A percentile compares a stretch with the other conserved stretches of the same genome.
These are phyloP conservation scores for Pinctada fucata DNA, from an alignment of 2,888 invertebrate genomes.

Conservation along the genomic window DNA sequence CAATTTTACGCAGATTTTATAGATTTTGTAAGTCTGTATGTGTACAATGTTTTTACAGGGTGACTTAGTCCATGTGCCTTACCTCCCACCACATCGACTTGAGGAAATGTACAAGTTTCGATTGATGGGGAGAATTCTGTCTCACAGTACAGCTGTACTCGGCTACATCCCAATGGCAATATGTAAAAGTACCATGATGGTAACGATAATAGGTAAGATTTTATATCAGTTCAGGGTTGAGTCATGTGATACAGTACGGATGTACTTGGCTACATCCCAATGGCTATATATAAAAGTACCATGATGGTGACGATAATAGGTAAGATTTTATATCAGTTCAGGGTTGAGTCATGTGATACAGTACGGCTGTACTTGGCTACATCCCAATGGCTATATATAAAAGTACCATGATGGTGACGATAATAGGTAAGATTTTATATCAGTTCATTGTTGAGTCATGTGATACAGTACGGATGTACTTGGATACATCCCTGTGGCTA, in stretches of 20 bases:
- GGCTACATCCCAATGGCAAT: constrained; percentile 44
- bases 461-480: too few species aligned
- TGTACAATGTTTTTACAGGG: constrained; percentile 11
- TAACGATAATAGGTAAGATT: constrained; percentile 25
- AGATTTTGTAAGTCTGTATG: too few species aligned
- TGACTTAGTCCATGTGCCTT: constrained; percentile 37
- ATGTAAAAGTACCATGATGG: constrained; percentile 44
- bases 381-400: neutral
- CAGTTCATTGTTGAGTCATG: too few species aligned
- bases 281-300: constrained; percentile 44
- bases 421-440: too few species aligned
- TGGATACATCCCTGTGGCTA: too few species aligned
- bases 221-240: too few species aligned
- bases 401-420: neutral
- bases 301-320: constrained; percentile 35
- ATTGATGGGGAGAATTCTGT: constrained; percentile 44
- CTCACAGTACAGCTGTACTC: constrained; percentile 44
- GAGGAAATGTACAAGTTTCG: constrained; percentile 43
- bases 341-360: too few species aligned
- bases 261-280: constrained; percentile 42
- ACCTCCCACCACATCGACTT: constrained; percentile 40
- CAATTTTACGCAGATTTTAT: too few species aligned
- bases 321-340: too few species aligned
- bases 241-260: constrained; percentile 46
- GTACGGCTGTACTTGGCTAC: too few species aligned